Evolutionary conservation across 2,888 invertebrate genomes (phyloP).

Genomic region (Teleogryllus oceanicus): DNA sequence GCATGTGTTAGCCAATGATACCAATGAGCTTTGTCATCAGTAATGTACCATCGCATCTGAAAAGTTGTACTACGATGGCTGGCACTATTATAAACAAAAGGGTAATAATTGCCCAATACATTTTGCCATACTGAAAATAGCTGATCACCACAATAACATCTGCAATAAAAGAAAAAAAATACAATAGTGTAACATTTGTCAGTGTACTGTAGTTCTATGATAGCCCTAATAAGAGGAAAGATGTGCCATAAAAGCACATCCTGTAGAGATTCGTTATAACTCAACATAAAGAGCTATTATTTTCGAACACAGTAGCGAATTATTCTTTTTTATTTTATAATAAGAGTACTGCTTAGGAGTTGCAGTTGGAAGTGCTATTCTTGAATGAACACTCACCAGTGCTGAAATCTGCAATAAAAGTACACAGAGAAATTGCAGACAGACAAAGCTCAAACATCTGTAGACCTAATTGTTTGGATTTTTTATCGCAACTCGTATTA

Average conservation of each 20-base stretch:
- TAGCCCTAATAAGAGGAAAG: neutral
- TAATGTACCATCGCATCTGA: constrained; percentile 59
- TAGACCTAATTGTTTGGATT: constrained; percentile 43
- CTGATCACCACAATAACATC: constrained; percentile 57
- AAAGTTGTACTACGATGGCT: constrained; percentile 56
- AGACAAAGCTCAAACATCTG: constrained; percentile 54
- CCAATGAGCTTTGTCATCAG: constrained; percentile 50
- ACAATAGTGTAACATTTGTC: constrained; percentile 18
- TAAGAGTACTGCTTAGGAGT: constrained; percentile 21
- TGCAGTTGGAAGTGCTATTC: constrained; percentile 32
- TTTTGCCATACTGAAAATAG: constrained; percentile 55
- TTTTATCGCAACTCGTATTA: constrained; percentile 31
- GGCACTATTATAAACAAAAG: constrained; percentile 55
- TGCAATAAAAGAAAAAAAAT: constrained; percentile 45
- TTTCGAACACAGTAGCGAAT: neutral
- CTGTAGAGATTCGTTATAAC: neutral
- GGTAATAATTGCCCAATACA: constrained; percentile 57
- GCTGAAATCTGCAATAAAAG: constrained; percentile 57
- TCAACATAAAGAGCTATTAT: neutral
- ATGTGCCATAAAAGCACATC: neutral
- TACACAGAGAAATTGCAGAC: constrained; percentile 56
- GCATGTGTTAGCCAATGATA: constrained; percentile 57
- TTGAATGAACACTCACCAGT: constrained; percentile 52
- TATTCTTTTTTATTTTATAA: neutral
- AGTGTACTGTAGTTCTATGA: neutral